Evolutionary conservation across 2,888 invertebrate species (phyloP).

Genomic region (Reticulitermes lucifugus): DNA sequence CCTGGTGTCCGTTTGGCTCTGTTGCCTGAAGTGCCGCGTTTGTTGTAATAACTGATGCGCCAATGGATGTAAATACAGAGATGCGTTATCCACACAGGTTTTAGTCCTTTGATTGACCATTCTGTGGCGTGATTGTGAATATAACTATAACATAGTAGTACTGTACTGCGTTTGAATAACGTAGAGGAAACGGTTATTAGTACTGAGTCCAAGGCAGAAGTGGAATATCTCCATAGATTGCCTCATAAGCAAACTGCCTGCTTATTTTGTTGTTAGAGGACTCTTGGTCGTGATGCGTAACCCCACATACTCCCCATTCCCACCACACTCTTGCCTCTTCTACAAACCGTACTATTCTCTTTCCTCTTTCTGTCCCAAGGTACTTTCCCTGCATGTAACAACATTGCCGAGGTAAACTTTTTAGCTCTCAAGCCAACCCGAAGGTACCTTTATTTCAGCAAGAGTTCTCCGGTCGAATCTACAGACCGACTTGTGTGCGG

Average conservation of each 20-base stretch:
- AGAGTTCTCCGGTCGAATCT: slow-evolving; percentile 16
- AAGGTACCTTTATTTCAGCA: background rate
- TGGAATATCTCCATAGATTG: background rate
- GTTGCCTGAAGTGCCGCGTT: background rate
- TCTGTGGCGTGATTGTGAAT: background rate
- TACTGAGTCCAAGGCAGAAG: background rate
- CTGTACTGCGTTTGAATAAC: background rate
- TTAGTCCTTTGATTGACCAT: background rate
- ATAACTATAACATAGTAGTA: background rate
- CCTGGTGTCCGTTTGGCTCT: background rate
- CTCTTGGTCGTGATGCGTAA: background rate
- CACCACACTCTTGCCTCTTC: background rate
- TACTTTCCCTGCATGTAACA: slow-evolving; percentile 12
- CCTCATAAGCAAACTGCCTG: background rate
- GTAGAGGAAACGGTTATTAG: background rate
- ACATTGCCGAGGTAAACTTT: slow-evolving; percentile 22
- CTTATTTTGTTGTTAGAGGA: background rate
- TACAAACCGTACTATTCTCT: background rate
- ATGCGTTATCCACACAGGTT: background rate
- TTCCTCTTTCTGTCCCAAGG: background rate
- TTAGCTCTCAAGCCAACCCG: background rate
- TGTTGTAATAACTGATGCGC: background rate
- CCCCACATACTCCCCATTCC: background rate
- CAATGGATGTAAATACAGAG: background rate
- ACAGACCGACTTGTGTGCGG: background rate